Base-by-base conservation (phyloP, 2,888 invertebrate genomes). In the Micoletzkya japonica region DNA sequence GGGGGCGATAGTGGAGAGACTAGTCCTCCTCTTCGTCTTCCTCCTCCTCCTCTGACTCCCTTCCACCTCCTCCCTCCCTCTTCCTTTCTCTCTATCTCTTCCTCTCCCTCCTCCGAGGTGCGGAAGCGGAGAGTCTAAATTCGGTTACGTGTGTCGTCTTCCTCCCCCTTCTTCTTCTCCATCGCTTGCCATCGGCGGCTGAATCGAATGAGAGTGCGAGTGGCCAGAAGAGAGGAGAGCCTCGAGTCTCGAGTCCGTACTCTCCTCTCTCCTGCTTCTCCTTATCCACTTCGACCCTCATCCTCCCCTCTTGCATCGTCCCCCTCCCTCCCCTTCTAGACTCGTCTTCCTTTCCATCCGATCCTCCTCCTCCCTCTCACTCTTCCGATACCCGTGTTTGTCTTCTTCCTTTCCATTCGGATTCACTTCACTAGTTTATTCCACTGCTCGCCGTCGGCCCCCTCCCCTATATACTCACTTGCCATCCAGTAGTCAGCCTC, bases 311-410 rank as follows among this genome's bases (percentile, higher is more conserved):
- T 34, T 26, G 56, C 28, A 24, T 10, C n/a, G 56, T 20, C 24
- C 28, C 28, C 59, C 32, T 32, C 59, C 32, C 59, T 14, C 34
- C 32, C 59, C 59, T 32, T 59, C 32, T 7, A 34, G 59, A 32
- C 17, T 54, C 57, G 57, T 17, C 34, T 57, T 70, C 58, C 34
- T 30, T 56, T 60, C 49, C 54, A n/a, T 64, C 34, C 44, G 39
- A 61, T 37, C n/a, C 57, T 32, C 32, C 26, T 37, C 56, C 60
- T 24, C 58, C 28, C 34, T 57, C 36, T 32, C 39, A 56, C 30
- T 58, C 32, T 26, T 36, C 17, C 44, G 61, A 61, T 36, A 44
- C 54, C 52, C 44, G 28, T 20, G 34, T 34, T 44, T 36, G 34
- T 50, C 37, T 26, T 10, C 7, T 10, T 26, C 24, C 37, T 59